These are phyloP conservation scores for Porites evermanni DNA, from an alignment of 92 coral and sea anemone species.

Conservation along the genomic window DNA sequence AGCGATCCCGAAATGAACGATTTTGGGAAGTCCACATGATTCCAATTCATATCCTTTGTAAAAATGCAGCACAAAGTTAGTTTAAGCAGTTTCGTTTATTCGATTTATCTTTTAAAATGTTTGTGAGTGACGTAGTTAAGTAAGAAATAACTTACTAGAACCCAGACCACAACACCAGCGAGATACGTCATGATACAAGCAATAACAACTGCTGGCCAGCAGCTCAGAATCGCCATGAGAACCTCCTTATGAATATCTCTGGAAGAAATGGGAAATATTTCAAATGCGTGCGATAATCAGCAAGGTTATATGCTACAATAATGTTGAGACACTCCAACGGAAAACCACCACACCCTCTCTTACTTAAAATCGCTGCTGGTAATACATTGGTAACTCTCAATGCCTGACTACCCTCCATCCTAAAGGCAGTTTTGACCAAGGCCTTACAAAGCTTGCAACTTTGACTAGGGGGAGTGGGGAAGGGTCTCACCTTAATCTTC, in stretches of 20 bases:
- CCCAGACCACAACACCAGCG: slow-evolving; percentile 82
- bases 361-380: no score
- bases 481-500: no score
- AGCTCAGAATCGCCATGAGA: slow-evolving; percentile 61
- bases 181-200: slow-evolving; percentile 63
- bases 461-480: no score
- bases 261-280: not conserved
- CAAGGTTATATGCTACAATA: no score
- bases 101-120: no score
- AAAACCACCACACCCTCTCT: no score
- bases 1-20: slow-evolving; percentile 74
- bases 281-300: not conserved
- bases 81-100: not conserved
- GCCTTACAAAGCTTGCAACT: no score
- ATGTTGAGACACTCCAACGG: no score
- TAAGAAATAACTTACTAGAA: slow-evolving; percentile 53
- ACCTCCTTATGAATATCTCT: slow-evolving; percentile 71
- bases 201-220: slow-evolving; percentile 87
- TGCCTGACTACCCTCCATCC: no score
- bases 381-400: no score
- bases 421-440: no score
- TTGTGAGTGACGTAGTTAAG: no score
- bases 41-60: slow-evolving; percentile 38
- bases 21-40: slow-evolving; percentile 82
- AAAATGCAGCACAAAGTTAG: not conserved